Percentiles rank a stretch among this genome's conserved stretches.
Conservation (phyloP, 2,113 vertebrate genomes). For the Centrocercus urophasianus region DNA sequence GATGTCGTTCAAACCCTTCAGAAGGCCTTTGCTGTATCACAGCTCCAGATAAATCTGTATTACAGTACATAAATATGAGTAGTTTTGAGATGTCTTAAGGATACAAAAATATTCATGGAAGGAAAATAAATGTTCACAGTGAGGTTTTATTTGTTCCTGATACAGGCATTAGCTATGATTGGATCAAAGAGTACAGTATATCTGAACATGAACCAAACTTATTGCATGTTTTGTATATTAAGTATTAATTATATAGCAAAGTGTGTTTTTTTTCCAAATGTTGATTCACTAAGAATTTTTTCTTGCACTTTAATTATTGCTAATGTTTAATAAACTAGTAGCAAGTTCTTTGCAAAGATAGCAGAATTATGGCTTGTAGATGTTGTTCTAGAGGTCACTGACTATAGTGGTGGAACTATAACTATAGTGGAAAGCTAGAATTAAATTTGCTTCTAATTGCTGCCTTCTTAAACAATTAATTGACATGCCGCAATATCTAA, state of each 20-base stretch:
- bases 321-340: background rate
- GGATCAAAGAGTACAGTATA: background rate
- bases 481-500: background rate
- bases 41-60: background rate
- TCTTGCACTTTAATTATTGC: background rate
- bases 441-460: background rate
- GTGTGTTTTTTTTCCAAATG: background rate
- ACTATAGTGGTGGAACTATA: background rate
- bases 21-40: conserved; percentile 32
- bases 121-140: background rate
- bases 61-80: background rate
- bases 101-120: background rate
- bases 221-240: background rate
- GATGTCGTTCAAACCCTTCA: conserved; percentile 2
- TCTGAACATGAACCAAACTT: background rate
- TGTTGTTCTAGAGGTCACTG: background rate
- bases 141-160: background rate
- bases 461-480: background rate
- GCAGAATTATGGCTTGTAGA: background rate
- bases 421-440: background rate
- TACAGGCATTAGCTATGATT: background rate
- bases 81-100: background rate
- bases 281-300: background rate
- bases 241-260: background rate
- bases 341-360: background rate